Conservation (phyloP, 1,140 invertebrate species). For the Drosophila micromelanica region DNA sequence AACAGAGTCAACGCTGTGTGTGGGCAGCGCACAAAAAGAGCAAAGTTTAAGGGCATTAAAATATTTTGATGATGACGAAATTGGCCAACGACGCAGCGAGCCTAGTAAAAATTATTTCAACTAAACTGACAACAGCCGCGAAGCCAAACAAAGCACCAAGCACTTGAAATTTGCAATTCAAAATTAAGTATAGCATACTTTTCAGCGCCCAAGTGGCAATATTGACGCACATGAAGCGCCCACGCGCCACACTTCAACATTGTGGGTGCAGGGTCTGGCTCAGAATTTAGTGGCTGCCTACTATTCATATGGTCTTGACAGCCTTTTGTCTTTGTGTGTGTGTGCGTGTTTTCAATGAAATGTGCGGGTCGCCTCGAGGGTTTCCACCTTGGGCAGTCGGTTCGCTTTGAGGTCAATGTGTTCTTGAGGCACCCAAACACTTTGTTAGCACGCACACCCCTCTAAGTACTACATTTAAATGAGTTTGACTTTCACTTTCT, state of each 20-base stretch:
- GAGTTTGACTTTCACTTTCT: constrained; percentile 52
- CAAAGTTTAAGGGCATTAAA: constrained; percentile 82
- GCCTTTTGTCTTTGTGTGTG: neutral
- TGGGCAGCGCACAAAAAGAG: constrained; percentile 67
- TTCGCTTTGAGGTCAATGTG: constrained; percentile 75
- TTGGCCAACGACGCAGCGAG: constrained; percentile 61
- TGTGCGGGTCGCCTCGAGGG: constrained; percentile 36
- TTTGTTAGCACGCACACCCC: constrained; percentile 33
- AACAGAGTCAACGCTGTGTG: constrained; percentile 44
- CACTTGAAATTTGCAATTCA: constrained; percentile 54
- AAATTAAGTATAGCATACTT: constrained; percentile 54
- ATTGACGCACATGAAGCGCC: constrained; percentile 37
- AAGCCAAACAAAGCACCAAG: constrained; percentile 58
- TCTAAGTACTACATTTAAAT: constrained; percentile 52
- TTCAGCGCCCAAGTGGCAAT: constrained; percentile 39
- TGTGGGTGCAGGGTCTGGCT: constrained; percentile 19
- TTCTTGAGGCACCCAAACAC: constrained; percentile 47
- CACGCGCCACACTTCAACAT: constrained; percentile 19
- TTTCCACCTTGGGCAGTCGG: constrained; percentile 38
- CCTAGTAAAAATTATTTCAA: constrained; percentile 55
- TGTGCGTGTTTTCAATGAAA: constrained; percentile 64
- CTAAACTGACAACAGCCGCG: constrained; percentile 43
- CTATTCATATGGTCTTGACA: constrained; percentile 30
- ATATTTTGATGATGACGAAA: constrained; percentile 75
- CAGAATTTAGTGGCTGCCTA: constrained; percentile 15